These are phyloP conservation scores for Volucella inflata DNA, from an alignment of 2,888 invertebrate species.

Conservation along the genomic window DNA sequence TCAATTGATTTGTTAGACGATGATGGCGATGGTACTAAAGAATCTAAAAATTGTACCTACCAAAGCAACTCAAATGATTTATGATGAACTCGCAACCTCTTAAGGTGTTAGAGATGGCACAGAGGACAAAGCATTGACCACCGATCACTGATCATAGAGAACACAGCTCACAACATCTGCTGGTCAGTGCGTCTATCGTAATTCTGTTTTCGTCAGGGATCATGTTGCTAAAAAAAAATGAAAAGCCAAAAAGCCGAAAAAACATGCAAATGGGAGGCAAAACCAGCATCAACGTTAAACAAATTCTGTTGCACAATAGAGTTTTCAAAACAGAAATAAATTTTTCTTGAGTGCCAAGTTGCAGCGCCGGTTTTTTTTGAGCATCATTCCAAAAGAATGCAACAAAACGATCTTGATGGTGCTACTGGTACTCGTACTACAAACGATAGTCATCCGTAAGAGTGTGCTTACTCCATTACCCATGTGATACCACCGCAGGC, in stretches of 20 bases:
- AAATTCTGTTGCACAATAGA: constrained; percentile 67
- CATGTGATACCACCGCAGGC: background rate
- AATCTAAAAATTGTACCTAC: constrained; percentile 18
- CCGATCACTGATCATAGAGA: background rate
- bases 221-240: constrained; percentile 22
- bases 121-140: background rate
- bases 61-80: constrained; percentile 47
- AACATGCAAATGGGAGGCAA: constrained; percentile 46
- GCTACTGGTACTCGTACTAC: background rate
- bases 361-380: background rate
- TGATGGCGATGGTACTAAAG: constrained; percentile 8
- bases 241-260: background rate
- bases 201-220: constrained; percentile 65
- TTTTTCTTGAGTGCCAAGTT: constrained; percentile 15
- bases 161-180: background rate
- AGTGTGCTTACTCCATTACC: constrained; percentile 14
- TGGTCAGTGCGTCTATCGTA: constrained; percentile 20
- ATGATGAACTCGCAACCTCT: constrained; percentile 54
- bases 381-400: background rate
- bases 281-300: constrained; percentile 49
- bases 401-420: constrained; percentile 3
- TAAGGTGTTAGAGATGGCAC: constrained; percentile 30
- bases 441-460: background rate
- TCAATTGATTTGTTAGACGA: constrained; percentile 62
- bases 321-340: constrained; percentile 25